A percentile compares a stretch with the other conserved stretches of the same genome.
Evolutionary conservation across 1,140 invertebrate species (phyloP).

Genomic region (Magallana gigas): DNA sequence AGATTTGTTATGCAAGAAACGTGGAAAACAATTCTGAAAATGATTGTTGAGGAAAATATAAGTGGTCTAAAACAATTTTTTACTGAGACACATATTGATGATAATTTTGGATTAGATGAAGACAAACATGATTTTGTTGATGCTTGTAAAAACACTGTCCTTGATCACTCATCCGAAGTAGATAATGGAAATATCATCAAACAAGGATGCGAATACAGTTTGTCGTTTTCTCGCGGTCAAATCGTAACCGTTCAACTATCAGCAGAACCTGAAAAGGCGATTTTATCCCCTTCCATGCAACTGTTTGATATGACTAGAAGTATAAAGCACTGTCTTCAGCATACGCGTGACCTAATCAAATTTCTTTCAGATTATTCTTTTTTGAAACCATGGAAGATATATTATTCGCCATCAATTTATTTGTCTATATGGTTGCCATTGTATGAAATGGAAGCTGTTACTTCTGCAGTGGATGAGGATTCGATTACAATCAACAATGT

Average conservation of each 20-base stretch:
- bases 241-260: constrained; percentile 57
- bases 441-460: constrained; percentile 61
- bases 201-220: constrained; percentile 22
- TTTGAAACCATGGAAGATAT: neutral
- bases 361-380: constrained; percentile 54
- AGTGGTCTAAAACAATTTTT: neutral
- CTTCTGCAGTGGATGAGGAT: constrained; percentile 48
- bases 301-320: constrained; percentile 55
- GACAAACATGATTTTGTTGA: constrained; percentile 31
- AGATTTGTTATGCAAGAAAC: constrained; percentile 25
- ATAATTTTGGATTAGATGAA: neutral
- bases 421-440: constrained; percentile 57
- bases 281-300: constrained; percentile 53
- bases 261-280: constrained; percentile 54
- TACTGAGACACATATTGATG: neutral
- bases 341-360: constrained; percentile 57
- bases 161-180: constrained; percentile 11
- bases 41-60: neutral
- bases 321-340: constrained; percentile 57
- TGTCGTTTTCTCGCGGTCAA: constrained; percentile 50
- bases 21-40: constrained; percentile 40
- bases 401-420: constrained; percentile 47
- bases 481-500: constrained; percentile 53
- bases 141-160: neutral
- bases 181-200: constrained; percentile 16